These are phyloP conservation scores for Itoplectis maculator DNA, from an alignment of 2,888 invertebrate genomes.

Conservation along the genomic window DNA sequence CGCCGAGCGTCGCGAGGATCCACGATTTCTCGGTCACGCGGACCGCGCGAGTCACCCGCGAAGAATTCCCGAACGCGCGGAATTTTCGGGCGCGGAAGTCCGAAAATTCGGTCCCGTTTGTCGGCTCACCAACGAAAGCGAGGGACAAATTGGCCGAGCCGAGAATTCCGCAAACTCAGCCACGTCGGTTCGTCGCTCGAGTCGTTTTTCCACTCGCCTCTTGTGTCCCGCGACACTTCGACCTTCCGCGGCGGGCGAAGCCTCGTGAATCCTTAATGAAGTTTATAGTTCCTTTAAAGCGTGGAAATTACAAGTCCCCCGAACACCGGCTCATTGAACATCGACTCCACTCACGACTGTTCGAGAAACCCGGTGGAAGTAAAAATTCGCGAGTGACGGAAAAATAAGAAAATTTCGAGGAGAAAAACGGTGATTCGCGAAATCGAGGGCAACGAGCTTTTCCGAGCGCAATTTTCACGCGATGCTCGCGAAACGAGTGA, in stretches of 20 bases:
- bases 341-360: background rate
- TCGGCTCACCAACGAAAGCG: background rate
- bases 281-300: conserved; percentile 28
- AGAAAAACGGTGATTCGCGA: background rate
- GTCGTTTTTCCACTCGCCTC: background rate
- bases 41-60: background rate
- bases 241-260: conserved; percentile 17
- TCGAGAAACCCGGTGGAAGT: background rate
- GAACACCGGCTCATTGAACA: background rate
- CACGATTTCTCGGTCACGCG: conserved; percentile 18
- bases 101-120: background rate
- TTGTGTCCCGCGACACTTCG: conserved; percentile 36
- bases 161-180: background rate
- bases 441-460: conserved; percentile 24
- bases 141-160: background rate
- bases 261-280: conserved; percentile 59
- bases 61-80: background rate
- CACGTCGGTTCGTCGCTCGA: background rate
- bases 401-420: background rate
- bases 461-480: background rate
- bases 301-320: background rate
- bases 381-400: no score
- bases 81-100: background rate
- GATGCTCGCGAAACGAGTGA: background rate
- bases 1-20: background rate